phyloP scores from a whole-genome alignment of 1,140 invertebrate species.

The Nixonia krombeini region DNA sequence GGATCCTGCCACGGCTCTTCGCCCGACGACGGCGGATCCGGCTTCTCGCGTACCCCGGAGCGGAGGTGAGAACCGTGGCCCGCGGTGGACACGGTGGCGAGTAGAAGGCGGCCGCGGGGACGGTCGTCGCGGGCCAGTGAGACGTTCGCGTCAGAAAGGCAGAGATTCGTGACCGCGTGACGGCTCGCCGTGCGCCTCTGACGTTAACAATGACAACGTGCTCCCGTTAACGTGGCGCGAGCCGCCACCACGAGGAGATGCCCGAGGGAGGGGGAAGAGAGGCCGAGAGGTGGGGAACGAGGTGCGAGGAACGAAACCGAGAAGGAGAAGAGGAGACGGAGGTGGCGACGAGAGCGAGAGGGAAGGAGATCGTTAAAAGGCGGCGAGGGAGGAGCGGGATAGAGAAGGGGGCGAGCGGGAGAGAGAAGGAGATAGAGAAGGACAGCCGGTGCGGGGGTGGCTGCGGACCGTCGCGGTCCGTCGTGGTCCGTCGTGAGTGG shows the following conservation, averaged over 20 bases:
- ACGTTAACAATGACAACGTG: constrained; percentile 51
- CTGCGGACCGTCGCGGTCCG: too few species aligned
- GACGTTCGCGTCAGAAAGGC: constrained; percentile 18
- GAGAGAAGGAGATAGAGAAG: constrained; percentile 3
- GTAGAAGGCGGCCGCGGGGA: too few species aligned
- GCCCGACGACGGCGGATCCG: too few species aligned
- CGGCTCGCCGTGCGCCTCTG: constrained; percentile 35
- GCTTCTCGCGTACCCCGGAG: too few species aligned
- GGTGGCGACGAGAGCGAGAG: constrained; percentile 6
- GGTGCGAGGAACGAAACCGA: constrained; percentile 1
- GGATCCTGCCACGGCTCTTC: too few species aligned
- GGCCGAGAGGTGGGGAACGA: too few species aligned
- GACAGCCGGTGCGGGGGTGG: constrained; percentile 21
- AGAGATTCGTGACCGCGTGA: constrained; percentile 17
- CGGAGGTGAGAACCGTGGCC: neutral
- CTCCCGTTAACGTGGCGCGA: constrained; percentile 47
- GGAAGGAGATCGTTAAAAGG: neutral
- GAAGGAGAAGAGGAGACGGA: neutral
- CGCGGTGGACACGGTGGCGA: too few species aligned
- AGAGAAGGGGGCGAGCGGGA: neutral
- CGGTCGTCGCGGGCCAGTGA: constrained; percentile 15
- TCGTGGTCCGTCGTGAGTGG: constrained; percentile 43
- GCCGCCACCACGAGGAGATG: constrained; percentile 34
- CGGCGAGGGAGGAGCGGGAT: too few species aligned
- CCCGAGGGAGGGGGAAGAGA: constrained; percentile 9